These are phyloP conservation scores for Poicephalus meyeri DNA, from an alignment of 2,113 vertebrate species.

Conservation along the genomic window DNA sequence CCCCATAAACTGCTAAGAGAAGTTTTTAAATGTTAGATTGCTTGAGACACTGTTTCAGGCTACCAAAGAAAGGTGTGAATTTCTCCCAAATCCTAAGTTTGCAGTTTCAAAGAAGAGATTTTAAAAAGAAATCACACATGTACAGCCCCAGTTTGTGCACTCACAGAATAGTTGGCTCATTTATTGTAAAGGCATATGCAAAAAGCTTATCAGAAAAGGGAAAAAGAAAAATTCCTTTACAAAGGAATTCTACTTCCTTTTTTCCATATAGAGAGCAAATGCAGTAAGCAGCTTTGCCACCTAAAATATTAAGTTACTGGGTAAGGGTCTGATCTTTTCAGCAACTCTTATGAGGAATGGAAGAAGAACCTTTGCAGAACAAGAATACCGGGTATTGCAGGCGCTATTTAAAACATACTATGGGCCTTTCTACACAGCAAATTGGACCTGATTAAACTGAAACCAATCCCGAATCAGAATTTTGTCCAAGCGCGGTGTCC, in stretches of 20 bases:
- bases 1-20: neutral
- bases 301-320: neutral
- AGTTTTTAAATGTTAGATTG: neutral
- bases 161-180: neutral
- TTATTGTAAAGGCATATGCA: neutral
- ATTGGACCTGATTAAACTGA: neutral
- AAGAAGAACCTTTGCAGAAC: neutral
- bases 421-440: neutral
- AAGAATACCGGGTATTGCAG: neutral
- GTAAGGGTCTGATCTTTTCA: conserved; percentile 9
- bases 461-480: neutral
- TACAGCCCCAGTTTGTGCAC: neutral
- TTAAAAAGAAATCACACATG: neutral
- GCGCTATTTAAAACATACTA: neutral
- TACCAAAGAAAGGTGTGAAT: neutral
- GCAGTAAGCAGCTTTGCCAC: neutral
- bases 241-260: neutral
- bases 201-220: neutral
- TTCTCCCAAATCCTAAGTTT: neutral
- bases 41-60: neutral
- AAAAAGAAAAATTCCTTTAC: neutral
- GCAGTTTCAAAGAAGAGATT: conserved; percentile 7
- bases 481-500: neutral
- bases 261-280: neutral
- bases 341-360: neutral